A percentile compares a stretch with the other conserved stretches of the same genome.
These are phyloP conservation scores for Lepus oiostolus DNA, from an alignment of 2,797 vertebrate species.

Conservation along the genomic window DNA sequence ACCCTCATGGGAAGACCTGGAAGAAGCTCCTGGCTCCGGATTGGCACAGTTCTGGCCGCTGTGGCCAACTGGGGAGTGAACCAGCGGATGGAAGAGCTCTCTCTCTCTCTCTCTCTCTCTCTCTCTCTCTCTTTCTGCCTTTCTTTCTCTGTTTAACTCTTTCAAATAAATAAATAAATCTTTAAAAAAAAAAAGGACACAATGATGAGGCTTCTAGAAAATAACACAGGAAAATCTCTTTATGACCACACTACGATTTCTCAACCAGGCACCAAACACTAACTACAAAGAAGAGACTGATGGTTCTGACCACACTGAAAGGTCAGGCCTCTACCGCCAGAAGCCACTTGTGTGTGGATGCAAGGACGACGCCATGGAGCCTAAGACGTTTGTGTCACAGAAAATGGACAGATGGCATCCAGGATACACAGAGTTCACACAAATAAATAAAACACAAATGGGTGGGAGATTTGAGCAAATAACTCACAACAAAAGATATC, in stretches of 20 bases:
- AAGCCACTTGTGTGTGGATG: not conserved
- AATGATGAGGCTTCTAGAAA: conserved; percentile 21
- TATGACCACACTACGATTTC: not conserved
- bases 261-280: not conserved
- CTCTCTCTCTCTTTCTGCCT: no score
- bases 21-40: no score
- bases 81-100: no score
- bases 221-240: not conserved
- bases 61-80: no score
- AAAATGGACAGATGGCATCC: not conserved
- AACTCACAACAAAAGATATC: not conserved
- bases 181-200: not conserved
- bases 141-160: no score
- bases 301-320: not conserved
- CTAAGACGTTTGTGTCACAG: not conserved
- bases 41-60: no score
- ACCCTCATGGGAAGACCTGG: no score
- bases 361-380: not conserved
- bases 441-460: not conserved
- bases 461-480: not conserved
- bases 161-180: no score
- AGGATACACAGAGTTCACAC: not conserved
- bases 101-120: no score
- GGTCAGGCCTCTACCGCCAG: not conserved
- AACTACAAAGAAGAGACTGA: not conserved